Evolutionary conservation across 1,140 invertebrate species (phyloP).

Genomic region (Helicoverpa armigera): DNA sequence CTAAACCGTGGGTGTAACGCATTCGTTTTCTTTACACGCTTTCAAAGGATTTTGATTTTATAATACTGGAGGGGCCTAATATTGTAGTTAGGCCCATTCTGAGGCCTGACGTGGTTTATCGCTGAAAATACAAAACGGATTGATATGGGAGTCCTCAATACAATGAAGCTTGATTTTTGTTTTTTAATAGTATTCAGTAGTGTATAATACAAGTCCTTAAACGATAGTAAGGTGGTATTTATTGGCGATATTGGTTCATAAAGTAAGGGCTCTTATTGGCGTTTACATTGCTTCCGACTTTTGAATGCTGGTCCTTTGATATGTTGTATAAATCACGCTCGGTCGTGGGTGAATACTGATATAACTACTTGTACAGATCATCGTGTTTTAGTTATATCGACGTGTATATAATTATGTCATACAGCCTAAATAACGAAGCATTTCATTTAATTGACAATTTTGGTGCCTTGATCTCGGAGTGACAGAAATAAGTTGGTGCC

Average conservation of each 20-base stretch:
- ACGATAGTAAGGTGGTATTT: constrained; percentile 1
- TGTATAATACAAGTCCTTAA: constrained; percentile 5
- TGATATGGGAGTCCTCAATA: constrained; percentile 36
- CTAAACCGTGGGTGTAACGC: constrained; percentile 63
- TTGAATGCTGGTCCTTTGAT: background rate
- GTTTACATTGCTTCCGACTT: constrained; percentile 4
- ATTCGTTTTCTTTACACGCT: constrained; percentile 64
- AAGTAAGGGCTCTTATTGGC: constrained; percentile 14
- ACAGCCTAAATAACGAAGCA: no score
- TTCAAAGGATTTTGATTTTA: constrained; percentile 76
- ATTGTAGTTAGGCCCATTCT: constrained; percentile 43
- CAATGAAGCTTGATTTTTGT: constrained; percentile 43
- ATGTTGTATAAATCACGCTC: background rate
- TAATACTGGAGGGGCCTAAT: constrained; percentile 56
- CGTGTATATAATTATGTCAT: no score
- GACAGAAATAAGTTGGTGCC: no score
- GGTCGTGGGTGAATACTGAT: no score
- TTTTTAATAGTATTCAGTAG: constrained; percentile 11
- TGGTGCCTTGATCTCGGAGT: no score
- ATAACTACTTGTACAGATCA: no score
- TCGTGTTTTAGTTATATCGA: no score
- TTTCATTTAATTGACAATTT: no score
- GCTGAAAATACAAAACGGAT: constrained; percentile 43
- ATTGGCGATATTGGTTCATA: constrained; percentile 13
- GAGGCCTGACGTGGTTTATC: constrained; percentile 35